Base-by-base conservation (phyloP, 1,140 invertebrate genomes). In the Nebria ingens region DNA sequence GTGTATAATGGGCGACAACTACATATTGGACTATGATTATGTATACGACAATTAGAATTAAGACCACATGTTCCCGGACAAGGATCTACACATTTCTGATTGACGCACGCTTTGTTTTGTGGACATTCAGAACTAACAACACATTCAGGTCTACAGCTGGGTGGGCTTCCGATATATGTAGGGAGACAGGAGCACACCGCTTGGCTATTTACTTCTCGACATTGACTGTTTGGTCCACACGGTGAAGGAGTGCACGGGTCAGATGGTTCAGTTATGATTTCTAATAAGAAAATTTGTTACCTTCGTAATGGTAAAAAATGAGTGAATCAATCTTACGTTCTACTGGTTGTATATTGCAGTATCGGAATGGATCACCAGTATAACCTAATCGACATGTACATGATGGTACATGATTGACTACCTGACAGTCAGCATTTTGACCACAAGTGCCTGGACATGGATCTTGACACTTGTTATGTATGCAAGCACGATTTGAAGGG, bases 1-100 rank as follows among this genome's bases (percentile, higher is more conserved):
- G 79, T 76, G n/a, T n/a, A n/a, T n/a, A n/a, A 53, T 84, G 79
- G 54, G 82, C 81, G 21, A 67, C 88, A 91, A 19, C 75, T 75
- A 65, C 89, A 91, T 17, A 89, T 79, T 2, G 80, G 76, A 62
- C 70, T 77, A 53, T 80, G 78, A 58, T 73, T 72, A 2, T 80
- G 69, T 2, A 86, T 82, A 62, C 79, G 75, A 64, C 87, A 90
- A 50, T 80, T 76, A 0, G 86, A 81, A 63, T 82, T 80, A 9
- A 79, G 68, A 6, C 89, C 89, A 69, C 89, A 93, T 12, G 81
- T 79, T 54, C 85, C 85, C 12, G 79, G 76, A 58, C 89, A 91
- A n/a, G 87, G 87, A 66, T 91, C 82, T 25, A 78, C 73, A 65
- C 89, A 91, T 73, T 86, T 87, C 63, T 87, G 79, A 68, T 86